Evolutionary conservation across 2,797 vertebrate genomes (phyloP), one percentile per base, ranked within the genome.

Genomic region (Poeciliopsis presidionis): DNA sequence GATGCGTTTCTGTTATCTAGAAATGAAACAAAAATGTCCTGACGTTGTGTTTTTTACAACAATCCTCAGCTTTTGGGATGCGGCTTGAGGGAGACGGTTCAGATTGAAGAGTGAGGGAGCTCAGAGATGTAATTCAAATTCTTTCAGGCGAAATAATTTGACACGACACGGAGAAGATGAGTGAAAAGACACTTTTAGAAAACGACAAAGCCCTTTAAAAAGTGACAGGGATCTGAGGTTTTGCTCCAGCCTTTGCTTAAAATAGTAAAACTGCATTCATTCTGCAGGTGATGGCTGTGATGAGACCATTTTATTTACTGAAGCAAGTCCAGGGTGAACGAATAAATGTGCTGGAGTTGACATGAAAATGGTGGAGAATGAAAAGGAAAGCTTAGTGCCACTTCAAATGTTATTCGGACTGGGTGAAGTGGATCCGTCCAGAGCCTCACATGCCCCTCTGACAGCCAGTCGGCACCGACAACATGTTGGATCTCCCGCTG

Each of bases 401-500:
- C 47, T 77, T 69, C 73, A 45, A 75, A 61, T 47, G 11, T 69
- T 72, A 20, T 49, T 81, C 47, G 75, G 46, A 67, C 78, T 74
- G 30, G 43, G 8, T 73, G 57, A 59, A 69, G 76, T 43, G 61
- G 57, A 57, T 74, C 46, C 77, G 67, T n/a, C 43, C 51, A 46
- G 51, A 65, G 36, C 78, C 46, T 73, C 46, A 53, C 30, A 41
- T 30, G 67, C 51, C 49, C 6, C 30, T 22, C 61, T 65, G 51
- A 67, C 28, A 55, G 13, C 71, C 41, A 69, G 30, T 67, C 22
- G 20, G 25, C 41, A 3, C 43, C 55, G 80, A 72, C 59, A 79
- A 77, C 69, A 77, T n/a, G 36, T 18, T 74, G 74, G 67, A 70
- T 82, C 51, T 83, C 43, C 73, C 51, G 75, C 81, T 78, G 25